A percentile compares a stretch with the other conserved stretches of the same genome.
phyloP scores from a whole-genome alignment of 1,140 invertebrate species.

The Liolophura sinensis region DNA sequence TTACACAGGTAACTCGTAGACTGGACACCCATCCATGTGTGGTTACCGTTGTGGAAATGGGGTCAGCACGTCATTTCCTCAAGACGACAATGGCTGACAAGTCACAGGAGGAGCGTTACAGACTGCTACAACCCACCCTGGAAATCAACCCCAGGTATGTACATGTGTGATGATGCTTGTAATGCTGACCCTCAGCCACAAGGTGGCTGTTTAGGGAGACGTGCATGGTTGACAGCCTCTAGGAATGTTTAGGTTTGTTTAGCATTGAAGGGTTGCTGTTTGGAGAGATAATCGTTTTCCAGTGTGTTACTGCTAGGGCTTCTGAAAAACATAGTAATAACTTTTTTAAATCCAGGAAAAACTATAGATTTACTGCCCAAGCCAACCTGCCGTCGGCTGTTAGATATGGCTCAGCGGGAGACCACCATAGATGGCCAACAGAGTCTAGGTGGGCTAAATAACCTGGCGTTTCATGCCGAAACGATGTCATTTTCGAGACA shows the following conservation, averaged over 20 bases:
- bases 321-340: no score
- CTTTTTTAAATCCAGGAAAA: no score
- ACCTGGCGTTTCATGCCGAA: no score
- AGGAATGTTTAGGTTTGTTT: neutral
- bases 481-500: no score
- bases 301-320: no score
- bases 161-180: neutral
- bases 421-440: no score
- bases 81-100: constrained; percentile 83
- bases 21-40: constrained; percentile 90
- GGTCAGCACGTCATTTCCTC: constrained; percentile 91
- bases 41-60: constrained; percentile 94
- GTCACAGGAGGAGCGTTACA: constrained; percentile 82
- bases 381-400: no score
- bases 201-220: neutral
- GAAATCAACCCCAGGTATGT: constrained; percentile 89
- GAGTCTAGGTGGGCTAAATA: no score
- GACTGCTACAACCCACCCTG: constrained; percentile 84
- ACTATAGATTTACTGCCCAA: no score
- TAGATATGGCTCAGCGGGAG: no score
- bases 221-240: neutral
- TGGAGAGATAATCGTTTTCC: neutral
- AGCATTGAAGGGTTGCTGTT: neutral
- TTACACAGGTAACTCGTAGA: constrained; percentile 70
- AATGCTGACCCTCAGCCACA: neutral